Evolutionary conservation across 2,888 invertebrate genomes (phyloP).

Genomic region (Andrena camellia): DNA sequence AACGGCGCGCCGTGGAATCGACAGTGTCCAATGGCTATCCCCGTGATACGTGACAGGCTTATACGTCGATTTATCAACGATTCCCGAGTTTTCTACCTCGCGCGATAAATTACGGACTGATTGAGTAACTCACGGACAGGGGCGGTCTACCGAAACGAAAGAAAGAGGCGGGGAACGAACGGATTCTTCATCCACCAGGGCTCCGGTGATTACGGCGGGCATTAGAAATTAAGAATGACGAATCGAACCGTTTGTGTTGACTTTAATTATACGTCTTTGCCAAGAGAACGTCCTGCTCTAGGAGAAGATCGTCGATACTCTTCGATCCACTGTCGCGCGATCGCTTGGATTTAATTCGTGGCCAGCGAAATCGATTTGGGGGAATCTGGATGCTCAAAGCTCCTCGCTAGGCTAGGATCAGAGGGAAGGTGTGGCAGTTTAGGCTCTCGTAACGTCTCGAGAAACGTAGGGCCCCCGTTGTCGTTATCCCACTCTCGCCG

Average conservation of each 20-base stretch:
- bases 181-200: slow-evolving; percentile 48
- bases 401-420: slow-evolving; percentile 34
- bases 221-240: slow-evolving; percentile 65
- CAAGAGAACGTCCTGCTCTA: neutral
- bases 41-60: slow-evolving; percentile 42
- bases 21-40: slow-evolving; percentile 31
- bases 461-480: slow-evolving; percentile 35
- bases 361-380: slow-evolving; percentile 26
- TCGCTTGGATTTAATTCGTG: slow-evolving; percentile 57
- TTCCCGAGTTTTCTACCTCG: slow-evolving; percentile 60
- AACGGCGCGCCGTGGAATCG: neutral
- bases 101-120: slow-evolving; percentile 69
- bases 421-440: slow-evolving; percentile 62
- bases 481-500: slow-evolving; percentile 44
- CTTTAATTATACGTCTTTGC: slow-evolving; percentile 67
- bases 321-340: slow-evolving; percentile 30
- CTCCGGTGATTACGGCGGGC: slow-evolving; percentile 16
- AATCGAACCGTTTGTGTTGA: slow-evolving; percentile 56
- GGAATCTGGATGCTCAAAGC: slow-evolving; percentile 27
- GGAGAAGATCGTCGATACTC: slow-evolving; percentile 25
- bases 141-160: slow-evolving; percentile 25
- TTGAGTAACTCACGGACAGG: slow-evolving; percentile 54
- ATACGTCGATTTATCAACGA: slow-evolving; percentile 65
- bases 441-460: slow-evolving; percentile 49
- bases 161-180: slow-evolving; percentile 26